phyloP scores from a whole-genome alignment of 2,113 vertebrate genomes.

The Cynoglossus semilaevis region DNA sequence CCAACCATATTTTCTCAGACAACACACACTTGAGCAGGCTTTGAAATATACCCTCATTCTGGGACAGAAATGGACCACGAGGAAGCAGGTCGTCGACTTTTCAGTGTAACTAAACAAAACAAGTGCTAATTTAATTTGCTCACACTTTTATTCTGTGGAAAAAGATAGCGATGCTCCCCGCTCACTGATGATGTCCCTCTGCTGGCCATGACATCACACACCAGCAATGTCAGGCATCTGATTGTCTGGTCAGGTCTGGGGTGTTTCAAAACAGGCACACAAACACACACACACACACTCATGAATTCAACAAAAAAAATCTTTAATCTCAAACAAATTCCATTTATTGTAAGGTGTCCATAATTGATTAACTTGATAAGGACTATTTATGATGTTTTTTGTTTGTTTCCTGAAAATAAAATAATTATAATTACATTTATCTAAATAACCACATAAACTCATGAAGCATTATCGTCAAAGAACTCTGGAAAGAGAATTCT shows the following conservation, averaged over 20 bases:
- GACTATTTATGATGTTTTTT: no score
- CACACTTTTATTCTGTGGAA: constrained; percentile 16
- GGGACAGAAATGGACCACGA: constrained; percentile 29
- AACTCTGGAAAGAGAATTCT: no score
- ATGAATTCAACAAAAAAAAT: no score
- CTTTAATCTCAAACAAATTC: no score
- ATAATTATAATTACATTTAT: no score
- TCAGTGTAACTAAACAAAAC: constrained; percentile 64
- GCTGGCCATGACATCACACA: constrained; percentile 49
- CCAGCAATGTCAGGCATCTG: constrained; percentile 31
- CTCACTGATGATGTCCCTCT: constrained; percentile 18
- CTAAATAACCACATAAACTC: no score
- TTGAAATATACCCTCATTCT: constrained; percentile 53
- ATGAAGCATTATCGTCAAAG: no score
- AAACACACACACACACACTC: neutral
- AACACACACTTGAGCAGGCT: constrained; percentile 65
- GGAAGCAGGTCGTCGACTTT: constrained; percentile 52
- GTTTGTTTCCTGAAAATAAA: no score
- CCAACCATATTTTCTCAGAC: constrained; percentile 68
- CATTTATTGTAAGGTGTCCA: no score
- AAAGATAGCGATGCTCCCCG: constrained; percentile 21
- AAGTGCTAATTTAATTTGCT: constrained; percentile 45
- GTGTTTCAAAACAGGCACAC: no score
- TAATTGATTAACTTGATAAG: no score
- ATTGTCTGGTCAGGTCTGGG: constrained; percentile 22